These are phyloP conservation scores for Ictalurus punctatus DNA, from an alignment of 2,113 vertebrate genomes.

Conservation along the genomic window DNA sequence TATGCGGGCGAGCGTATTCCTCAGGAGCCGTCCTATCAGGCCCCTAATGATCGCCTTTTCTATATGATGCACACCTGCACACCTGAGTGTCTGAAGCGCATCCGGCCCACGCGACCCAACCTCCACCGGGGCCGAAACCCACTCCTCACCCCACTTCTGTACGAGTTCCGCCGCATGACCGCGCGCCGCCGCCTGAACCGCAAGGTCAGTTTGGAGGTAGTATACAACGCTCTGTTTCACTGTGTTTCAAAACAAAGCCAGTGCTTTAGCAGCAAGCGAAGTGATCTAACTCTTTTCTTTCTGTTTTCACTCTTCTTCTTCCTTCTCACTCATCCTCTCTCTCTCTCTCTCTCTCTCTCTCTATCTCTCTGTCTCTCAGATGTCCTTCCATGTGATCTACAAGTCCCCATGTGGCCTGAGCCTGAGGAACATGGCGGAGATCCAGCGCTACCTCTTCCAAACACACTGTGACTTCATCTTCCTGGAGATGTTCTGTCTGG, in stretches of 20 bases:
- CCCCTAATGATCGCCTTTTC: slow-evolving; percentile 91
- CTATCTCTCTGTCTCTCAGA: slow-evolving; percentile 59
- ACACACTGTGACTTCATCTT: slow-evolving; percentile 90
- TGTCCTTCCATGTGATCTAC: slow-evolving; percentile 97
- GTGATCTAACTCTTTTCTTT: neutral
- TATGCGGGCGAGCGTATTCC: slow-evolving; percentile 78
- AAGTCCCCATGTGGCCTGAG: slow-evolving; percentile 92
- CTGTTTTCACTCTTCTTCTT: neutral
- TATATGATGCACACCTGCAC: slow-evolving; percentile 88
- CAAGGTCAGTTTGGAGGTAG: slow-evolving; percentile 70
- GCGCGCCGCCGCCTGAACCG: slow-evolving; percentile 90
- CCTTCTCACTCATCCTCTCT: neutral
- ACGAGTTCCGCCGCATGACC: slow-evolving; percentile 94
- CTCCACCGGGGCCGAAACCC: slow-evolving; percentile 89
- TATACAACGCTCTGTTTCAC: too few species aligned
- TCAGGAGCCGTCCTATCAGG: slow-evolving; percentile 82
- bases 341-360: neutral
- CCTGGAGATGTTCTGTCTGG: slow-evolving; percentile 98
- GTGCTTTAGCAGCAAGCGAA: neutral
- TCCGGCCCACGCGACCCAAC: slow-evolving; percentile 73
- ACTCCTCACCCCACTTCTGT: slow-evolving; percentile 87
- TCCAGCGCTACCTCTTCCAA: slow-evolving; percentile 94
- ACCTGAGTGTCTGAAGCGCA: slow-evolving; percentile 80
- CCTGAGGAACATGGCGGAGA: slow-evolving; percentile 91
- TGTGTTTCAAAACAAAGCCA: neutral